Percentiles rank a stretch among this genome's conserved stretches.
Evolutionary conservation across 1,140 invertebrate species (phyloP).

Genomic region (Heliothis subflexa): DNA sequence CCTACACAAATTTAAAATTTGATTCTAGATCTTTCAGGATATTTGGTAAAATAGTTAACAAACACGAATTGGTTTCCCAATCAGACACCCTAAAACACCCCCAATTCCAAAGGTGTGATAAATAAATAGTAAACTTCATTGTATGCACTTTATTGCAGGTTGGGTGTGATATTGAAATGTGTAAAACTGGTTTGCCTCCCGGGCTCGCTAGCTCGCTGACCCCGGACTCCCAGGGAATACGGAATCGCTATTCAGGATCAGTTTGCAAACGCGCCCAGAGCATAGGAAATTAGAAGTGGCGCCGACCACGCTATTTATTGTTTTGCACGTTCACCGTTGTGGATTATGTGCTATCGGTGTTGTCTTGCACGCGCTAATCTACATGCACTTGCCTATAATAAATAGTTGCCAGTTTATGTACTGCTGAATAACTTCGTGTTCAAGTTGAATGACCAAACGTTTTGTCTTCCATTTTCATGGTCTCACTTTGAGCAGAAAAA

Average conservation of each 20-base stretch:
- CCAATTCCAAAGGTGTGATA: slow-evolving; percentile 61
- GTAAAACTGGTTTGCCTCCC: slow-evolving; percentile 78
- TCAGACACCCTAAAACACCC: slow-evolving; percentile 25
- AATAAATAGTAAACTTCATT: slow-evolving; percentile 53
- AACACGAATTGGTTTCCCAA: background rate
- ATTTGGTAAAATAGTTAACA: background rate
- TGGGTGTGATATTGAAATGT: slow-evolving; percentile 83
- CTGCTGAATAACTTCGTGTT: slow-evolving; percentile 24
- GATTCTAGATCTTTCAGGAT: no score
- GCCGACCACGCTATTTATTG: slow-evolving; percentile 73
- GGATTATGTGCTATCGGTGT: slow-evolving; percentile 47
- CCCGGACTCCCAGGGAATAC: slow-evolving; percentile 76
- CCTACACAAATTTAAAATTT: background rate
- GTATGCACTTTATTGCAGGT: slow-evolving; percentile 39
- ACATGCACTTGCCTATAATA: slow-evolving; percentile 32
- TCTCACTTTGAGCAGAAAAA: background rate
- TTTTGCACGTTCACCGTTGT: slow-evolving; percentile 57
- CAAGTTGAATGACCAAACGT: slow-evolving; percentile 15
- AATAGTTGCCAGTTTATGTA: slow-evolving; percentile 36
- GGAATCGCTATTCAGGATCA: slow-evolving; percentile 76
- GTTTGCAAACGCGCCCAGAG: slow-evolving; percentile 53
- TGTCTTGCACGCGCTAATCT: slow-evolving; percentile 43
- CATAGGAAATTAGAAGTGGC: slow-evolving; percentile 80
- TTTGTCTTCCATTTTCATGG: background rate
- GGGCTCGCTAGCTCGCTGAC: slow-evolving; percentile 73